phyloP scores from a whole-genome alignment of 2,888 invertebrate genomes.

The Melanostoma scalare region DNA sequence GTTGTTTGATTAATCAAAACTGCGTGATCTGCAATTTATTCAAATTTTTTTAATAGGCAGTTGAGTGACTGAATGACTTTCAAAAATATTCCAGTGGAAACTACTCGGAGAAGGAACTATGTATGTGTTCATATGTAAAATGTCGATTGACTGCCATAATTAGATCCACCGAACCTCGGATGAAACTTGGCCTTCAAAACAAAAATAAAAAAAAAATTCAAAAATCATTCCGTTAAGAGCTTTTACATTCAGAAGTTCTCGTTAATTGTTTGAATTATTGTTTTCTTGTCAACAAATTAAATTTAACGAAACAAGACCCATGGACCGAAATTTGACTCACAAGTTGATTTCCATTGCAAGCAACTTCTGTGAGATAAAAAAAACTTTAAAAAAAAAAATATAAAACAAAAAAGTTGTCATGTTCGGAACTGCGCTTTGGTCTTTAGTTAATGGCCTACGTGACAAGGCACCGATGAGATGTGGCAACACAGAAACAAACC shows the following conservation, averaged over 20 bases:
- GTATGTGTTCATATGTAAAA: too few relatives aligned
- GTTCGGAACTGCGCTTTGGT: conserved; percentile 1
- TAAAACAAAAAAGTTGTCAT: conserved; percentile 1
- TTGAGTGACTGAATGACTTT: too few relatives aligned
- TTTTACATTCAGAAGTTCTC: neutral
- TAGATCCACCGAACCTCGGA: too few relatives aligned
- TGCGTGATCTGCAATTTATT: conserved; percentile 3
- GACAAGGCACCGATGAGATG: conserved; percentile 10
- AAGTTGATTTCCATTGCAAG: neutral
- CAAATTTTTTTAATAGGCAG: neutral
- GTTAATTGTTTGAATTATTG: neutral
- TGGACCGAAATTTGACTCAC: neutral
- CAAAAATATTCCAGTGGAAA: too few relatives aligned
- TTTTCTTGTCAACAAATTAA: conserved; percentile 12
- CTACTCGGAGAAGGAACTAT: too few relatives aligned
- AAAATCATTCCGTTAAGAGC: too few relatives aligned
- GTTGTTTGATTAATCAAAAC: neutral
- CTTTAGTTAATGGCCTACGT: conserved; percentile 18
- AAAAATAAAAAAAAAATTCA: too few relatives aligned
- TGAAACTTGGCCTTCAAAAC: too few relatives aligned
- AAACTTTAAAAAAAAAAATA: too few relatives aligned
- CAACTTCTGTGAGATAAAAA: neutral
- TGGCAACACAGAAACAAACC: neutral
- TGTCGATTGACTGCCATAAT: too few relatives aligned
- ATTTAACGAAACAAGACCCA: neutral